Percentiles rank a stretch among this genome's conserved stretches.
These are phyloP conservation scores for Trichogramma evanescens DNA, from an alignment of 2,888 invertebrate genomes.

Conservation along the genomic window DNA sequence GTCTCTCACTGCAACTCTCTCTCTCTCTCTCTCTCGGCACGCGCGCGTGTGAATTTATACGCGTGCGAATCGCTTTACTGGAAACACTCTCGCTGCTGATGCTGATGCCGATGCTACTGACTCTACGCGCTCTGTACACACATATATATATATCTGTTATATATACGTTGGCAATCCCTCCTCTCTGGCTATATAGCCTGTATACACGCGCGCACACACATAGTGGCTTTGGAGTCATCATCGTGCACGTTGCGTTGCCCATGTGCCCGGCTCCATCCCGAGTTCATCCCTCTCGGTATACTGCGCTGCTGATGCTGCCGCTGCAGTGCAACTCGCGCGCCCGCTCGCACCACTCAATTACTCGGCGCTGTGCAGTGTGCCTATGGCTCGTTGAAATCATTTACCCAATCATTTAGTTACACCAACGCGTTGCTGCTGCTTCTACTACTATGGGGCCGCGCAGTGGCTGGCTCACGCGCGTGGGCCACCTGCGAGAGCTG, in stretches of 20 bases:
- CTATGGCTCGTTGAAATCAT: conserved; percentile 42
- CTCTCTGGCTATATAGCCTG: not conserved
- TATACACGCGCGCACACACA: not conserved
- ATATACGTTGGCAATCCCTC: not conserved
- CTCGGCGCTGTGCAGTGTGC: conserved; percentile 32
- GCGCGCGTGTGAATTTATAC: conserved; percentile 17
- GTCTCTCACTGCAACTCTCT: conserved; percentile 12
- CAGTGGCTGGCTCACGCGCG: conserved; percentile 29
- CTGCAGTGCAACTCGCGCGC: conserved; percentile 28
- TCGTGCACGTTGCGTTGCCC: not conserved
- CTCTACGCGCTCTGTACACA: conserved; percentile 15
- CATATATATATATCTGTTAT: conserved; percentile 13
- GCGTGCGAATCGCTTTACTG: conserved; percentile 20
- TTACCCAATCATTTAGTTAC: conserved; percentile 49
- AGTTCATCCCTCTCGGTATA: too few relatives aligned
- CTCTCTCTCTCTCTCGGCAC: conserved; percentile 2
- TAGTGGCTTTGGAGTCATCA: conserved; percentile 12
- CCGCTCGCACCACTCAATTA: conserved; percentile 45
- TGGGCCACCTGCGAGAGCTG: not conserved
- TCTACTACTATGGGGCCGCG: conserved; percentile 20
- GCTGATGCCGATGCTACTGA: not conserved
- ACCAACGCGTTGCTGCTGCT: conserved; percentile 40
- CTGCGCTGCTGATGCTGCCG: not conserved
- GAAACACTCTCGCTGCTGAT: conserved; percentile 14
- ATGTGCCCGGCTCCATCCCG: too few relatives aligned